Evolutionary conservation across 2,888 invertebrate species (phyloP).

Genomic region (Thymelicus acteon): DNA sequence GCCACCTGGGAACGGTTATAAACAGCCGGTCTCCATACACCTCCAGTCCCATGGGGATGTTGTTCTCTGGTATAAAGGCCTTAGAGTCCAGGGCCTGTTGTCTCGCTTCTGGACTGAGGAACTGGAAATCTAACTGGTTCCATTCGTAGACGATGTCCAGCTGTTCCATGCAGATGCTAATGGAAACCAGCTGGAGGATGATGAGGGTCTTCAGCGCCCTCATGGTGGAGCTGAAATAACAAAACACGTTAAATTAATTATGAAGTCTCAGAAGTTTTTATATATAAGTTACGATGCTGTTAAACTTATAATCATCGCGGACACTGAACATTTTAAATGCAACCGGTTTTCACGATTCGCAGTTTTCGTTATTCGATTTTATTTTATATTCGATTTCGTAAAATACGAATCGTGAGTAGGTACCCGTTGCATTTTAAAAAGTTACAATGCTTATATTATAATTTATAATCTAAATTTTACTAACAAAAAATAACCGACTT

Average conservation of each 20-base stretch:
- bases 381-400: too few relatives aligned
- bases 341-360: too few relatives aligned
- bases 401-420: too few relatives aligned
- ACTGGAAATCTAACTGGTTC: slow-evolving; percentile 90
- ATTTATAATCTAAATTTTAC: too few relatives aligned
- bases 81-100: slow-evolving; percentile 85
- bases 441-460: too few relatives aligned
- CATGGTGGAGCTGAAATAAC: slow-evolving; percentile 62
- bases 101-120: slow-evolving; percentile 81
- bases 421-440: too few relatives aligned
- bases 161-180: slow-evolving; percentile 85
- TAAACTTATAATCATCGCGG: too few relatives aligned
- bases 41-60: slow-evolving; percentile 90
- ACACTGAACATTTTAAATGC: too few relatives aligned
- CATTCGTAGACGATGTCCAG: slow-evolving; percentile 89
- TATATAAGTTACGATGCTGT: too few relatives aligned
- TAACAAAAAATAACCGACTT: too few relatives aligned
- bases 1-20: slow-evolving; percentile 91
- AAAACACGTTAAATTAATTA: background rate
- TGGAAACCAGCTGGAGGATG: slow-evolving; percentile 67
- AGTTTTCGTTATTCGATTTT: too few relatives aligned
- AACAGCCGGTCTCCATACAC: slow-evolving; percentile 88
- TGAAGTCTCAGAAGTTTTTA: background rate
- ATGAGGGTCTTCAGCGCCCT: slow-evolving; percentile 63
- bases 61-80: slow-evolving; percentile 88